phyloP scores from a whole-genome alignment of 2,113 vertebrate species.

The Halichoeres trimaculatus region DNA sequence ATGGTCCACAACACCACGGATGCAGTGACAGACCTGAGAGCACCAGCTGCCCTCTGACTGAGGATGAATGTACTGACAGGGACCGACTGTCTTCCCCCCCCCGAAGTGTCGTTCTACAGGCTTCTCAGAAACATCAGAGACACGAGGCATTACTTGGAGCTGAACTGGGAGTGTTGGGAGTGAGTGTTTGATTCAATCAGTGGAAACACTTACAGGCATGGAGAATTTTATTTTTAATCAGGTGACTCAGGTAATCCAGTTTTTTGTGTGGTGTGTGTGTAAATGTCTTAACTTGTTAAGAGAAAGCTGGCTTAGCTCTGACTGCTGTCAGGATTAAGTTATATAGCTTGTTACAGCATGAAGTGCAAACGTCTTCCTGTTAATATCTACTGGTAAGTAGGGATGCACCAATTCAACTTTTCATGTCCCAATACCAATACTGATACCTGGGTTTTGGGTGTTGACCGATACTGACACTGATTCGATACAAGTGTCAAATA shows the following conservation, averaged over 20 bases:
- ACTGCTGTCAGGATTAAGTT: slow-evolving; percentile 21
- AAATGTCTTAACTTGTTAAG: slow-evolving; percentile 40
- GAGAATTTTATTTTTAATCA: slow-evolving; percentile 29
- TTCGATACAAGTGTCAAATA: too few species aligned
- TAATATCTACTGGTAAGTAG: not conserved
- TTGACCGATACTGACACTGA: too few species aligned
- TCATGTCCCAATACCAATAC: too few species aligned
- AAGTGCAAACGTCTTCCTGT: not conserved
- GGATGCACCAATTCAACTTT: too few species aligned
- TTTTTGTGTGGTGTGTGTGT: slow-evolving; percentile 5
- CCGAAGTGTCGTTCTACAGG: slow-evolving; percentile 37
- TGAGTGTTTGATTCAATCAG: slow-evolving; percentile 43
- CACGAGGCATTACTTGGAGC: slow-evolving; percentile 5
- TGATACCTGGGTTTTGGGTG: too few species aligned
- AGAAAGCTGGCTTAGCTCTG: slow-evolving; percentile 24
- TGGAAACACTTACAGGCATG: slow-evolving; percentile 11
- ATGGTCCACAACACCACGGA: slow-evolving; percentile 42
- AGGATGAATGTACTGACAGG: slow-evolving; percentile 33
- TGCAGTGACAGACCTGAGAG: slow-evolving; percentile 54
- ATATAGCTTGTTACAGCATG: not conserved
- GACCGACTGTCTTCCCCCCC: slow-evolving; percentile 13
- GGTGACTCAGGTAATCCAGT: slow-evolving; percentile 32
- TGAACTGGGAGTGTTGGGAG: slow-evolving; percentile 24
- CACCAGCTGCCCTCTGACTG: slow-evolving; percentile 50
- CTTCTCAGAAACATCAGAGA: slow-evolving; percentile 14